These are phyloP conservation scores for Melieria omissa DNA, from an alignment of 2,888 invertebrate species.

Conservation along the genomic window DNA sequence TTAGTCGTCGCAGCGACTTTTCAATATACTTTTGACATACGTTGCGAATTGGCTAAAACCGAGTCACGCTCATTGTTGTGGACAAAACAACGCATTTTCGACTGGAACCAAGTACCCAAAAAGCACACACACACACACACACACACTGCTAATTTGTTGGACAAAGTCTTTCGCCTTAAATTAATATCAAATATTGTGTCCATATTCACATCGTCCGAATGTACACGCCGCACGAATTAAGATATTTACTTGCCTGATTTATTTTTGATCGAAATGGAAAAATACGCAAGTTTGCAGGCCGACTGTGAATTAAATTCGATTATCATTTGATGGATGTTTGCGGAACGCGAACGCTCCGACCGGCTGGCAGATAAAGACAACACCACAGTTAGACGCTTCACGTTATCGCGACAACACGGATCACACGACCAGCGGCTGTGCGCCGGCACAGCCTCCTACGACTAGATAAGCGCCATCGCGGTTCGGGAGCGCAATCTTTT, in stretches of 20 bases:
- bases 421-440: slow-evolving; percentile 17
- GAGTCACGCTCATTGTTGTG: too few species aligned
- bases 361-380: slow-evolving; percentile 23
- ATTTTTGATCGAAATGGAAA: slow-evolving; percentile 25
- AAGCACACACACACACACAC: background rate
- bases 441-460: slow-evolving; percentile 11
- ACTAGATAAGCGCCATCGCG: slow-evolving; percentile 22
- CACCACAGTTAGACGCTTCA: slow-evolving; percentile 30
- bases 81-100: too few species aligned
- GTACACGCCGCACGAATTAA: too few species aligned
- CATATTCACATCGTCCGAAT: background rate
- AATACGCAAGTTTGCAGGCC: background rate
- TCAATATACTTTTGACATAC: too few species aligned
- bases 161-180: slow-evolving; percentile 11
- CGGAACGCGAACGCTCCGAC: background rate
- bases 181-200: slow-evolving; percentile 2
- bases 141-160: slow-evolving; percentile 10
- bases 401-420: slow-evolving; percentile 23
- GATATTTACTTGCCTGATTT: slow-evolving; percentile 13
- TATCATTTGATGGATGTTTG: slow-evolving; percentile 12
- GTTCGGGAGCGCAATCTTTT: slow-evolving; percentile 20
- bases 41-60: too few species aligned
- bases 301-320: slow-evolving; percentile 15
- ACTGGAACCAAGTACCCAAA: too few species aligned
- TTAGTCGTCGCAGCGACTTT: too few species aligned